Evolutionary conservation across 1,140 invertebrate species (phyloP).

Genomic region (Bombus balteatus): DNA sequence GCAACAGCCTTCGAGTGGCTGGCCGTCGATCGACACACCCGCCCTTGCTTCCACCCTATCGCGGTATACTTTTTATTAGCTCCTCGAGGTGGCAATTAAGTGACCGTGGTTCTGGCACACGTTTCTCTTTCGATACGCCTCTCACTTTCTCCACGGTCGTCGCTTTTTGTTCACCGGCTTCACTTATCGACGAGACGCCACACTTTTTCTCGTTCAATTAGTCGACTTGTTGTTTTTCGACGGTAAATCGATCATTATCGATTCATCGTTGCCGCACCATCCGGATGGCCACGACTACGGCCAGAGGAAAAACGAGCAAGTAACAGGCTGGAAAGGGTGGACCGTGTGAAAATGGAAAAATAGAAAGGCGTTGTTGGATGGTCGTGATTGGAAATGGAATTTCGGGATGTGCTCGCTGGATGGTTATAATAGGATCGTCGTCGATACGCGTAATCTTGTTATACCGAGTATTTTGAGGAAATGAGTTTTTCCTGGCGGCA

Average conservation of each 20-base stretch:
- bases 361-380: background rate
- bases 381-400: conserved; percentile 1
- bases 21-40: conserved; percentile 24
- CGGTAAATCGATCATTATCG: conserved; percentile 40
- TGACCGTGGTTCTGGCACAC: conserved; percentile 60
- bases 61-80: conserved; percentile 74
- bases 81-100: conserved; percentile 71
- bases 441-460: background rate
- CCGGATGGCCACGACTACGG: background rate
- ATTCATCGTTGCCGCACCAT: background rate
- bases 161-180: background rate
- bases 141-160: background rate
- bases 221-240: conserved; percentile 13
- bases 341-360: conserved; percentile 5
- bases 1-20: conserved; percentile 5
- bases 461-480: background rate
- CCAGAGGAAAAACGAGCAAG: background rate
- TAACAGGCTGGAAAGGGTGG: background rate
- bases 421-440: background rate
- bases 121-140: conserved; percentile 40
- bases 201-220: conserved; percentile 33
- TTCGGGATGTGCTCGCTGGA: background rate
- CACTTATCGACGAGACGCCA: background rate
- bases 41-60: background rate
- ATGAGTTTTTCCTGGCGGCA: background rate